Evolutionary conservation across 1,140 invertebrate genomes (phyloP), one percentile per base, ranked within the genome.

Genomic region (Gonatopus flavifemur): DNA sequence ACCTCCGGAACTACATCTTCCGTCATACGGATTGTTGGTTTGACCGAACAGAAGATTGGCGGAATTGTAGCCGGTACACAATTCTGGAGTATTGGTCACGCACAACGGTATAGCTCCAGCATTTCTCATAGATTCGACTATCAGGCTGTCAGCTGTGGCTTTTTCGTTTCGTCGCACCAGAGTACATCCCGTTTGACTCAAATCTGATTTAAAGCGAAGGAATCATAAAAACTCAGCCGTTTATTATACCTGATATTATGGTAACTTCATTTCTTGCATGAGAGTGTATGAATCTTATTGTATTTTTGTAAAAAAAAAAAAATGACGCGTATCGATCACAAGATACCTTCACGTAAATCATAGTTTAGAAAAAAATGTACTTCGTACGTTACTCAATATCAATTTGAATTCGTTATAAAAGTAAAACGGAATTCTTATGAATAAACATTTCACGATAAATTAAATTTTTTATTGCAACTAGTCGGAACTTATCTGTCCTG

Each of bases 31-130:
- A 77, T 95, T 96, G 22, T 80, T 79, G 0, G 90, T 90, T 30
- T 77, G 69, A 0, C 93, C 93, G 53, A 82, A 84, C 1, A 90
- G 60, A 16, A 80, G 71, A 75, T 92, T 93, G 6, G 72, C 74
- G 0, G 83, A 84, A 65, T 91, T 88, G 73, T 83, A 84, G 52
- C 83, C 84, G 20, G 87, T 67, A 59, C 87, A 88, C 12, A 90
- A 76, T 74, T 96, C 92, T 1, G 91, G 89, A 1, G 87, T 88
- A 68, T 91, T 93, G 2, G 91, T 93, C 0, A 91, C 83, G 30
- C 86, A 80, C 1, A 93, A 66, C 0, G 87, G 83, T 42, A 96
- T 93, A n/a, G 83, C 88, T 8, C 93, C 90, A 18, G 89, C 84
- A 10, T 77, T 63, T 54, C 76, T 80, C 30, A 93, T 62, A 1